Evolutionary conservation across 2,113 vertebrate genomes (phyloP).

Genomic region (Neotoma lepida): DNA sequence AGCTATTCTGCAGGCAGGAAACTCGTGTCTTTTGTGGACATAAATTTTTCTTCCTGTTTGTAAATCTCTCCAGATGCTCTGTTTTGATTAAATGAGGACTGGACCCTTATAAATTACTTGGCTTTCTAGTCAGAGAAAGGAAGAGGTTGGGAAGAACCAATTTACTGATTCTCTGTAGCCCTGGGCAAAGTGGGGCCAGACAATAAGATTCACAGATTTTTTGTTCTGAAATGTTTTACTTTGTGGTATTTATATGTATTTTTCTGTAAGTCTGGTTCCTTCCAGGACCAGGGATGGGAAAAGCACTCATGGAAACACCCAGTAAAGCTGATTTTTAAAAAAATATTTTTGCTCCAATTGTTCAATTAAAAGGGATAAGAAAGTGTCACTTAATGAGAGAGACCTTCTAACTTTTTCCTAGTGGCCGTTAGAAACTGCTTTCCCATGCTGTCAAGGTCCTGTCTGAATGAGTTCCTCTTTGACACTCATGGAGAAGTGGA

Average conservation of each 20-base stretch:
- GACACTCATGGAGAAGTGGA: background rate
- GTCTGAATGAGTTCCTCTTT: background rate
- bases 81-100: slow-evolving; percentile 85
- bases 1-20: slow-evolving; percentile 85
- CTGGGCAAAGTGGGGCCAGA: slow-evolving; percentile 33
- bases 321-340: slow-evolving; percentile 4
- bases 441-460: background rate
- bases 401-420: slow-evolving; percentile 31
- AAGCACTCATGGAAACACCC: slow-evolving; percentile 41
- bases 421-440: background rate
- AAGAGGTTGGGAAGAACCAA: slow-evolving; percentile 65
- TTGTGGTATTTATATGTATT: background rate
- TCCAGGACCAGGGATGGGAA: background rate
- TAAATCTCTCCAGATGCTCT: slow-evolving; percentile 84
- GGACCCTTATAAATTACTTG: slow-evolving; percentile 78
- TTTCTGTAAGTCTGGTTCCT: slow-evolving; percentile 9
- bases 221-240: slow-evolving; percentile 35
- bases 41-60: slow-evolving; percentile 86
- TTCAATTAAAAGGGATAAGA: slow-evolving; percentile 24
- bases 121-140: slow-evolving; percentile 78
- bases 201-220: slow-evolving; percentile 37
- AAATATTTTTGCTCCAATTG: background rate
- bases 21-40: slow-evolving; percentile 82
- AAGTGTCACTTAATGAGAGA: slow-evolving; percentile 37
- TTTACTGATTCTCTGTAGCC: slow-evolving; percentile 67